phyloP scores from a whole-genome alignment of 2,113 vertebrate genomes.

The Notothenia rossii region DNA sequence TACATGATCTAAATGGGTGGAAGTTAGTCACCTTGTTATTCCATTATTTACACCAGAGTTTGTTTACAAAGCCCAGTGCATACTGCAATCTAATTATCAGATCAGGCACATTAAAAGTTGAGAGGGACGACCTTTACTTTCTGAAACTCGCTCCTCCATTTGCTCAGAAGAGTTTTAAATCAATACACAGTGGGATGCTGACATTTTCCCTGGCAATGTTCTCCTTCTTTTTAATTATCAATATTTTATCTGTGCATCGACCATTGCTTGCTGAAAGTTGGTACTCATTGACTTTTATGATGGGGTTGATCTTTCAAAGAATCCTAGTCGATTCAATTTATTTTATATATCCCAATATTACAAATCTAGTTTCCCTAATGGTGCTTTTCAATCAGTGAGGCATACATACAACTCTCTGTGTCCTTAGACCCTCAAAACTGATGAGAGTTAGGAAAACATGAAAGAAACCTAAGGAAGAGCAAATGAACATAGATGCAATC shows the following conservation, averaged over 20 bases:
- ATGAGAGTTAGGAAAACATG: background rate
- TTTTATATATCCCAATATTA: background rate
- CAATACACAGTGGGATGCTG: constrained; percentile 7
- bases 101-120: constrained; percentile 37
- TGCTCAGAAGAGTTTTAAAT: constrained; percentile 36
- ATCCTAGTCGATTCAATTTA: background rate
- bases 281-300: constrained; percentile 15
- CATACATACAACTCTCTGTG: background rate
- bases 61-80: constrained; percentile 22
- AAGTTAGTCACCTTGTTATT: constrained; percentile 20
- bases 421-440: background rate
- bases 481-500: background rate
- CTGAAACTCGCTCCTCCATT: constrained; percentile 26
- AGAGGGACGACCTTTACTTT: constrained; percentile 44
- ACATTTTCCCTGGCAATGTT: constrained; percentile 36
- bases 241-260: constrained; percentile 21
- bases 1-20: constrained; percentile 20
- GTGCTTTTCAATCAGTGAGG: background rate
- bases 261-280: background rate
- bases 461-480: background rate
- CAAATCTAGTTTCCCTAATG: background rate
- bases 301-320: background rate
- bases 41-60: constrained; percentile 22
- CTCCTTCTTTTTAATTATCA: constrained; percentile 26
- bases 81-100: constrained; percentile 24